Evolutionary conservation across 2,113 vertebrate genomes (phyloP).

Genomic region (Scomber colias): DNA sequence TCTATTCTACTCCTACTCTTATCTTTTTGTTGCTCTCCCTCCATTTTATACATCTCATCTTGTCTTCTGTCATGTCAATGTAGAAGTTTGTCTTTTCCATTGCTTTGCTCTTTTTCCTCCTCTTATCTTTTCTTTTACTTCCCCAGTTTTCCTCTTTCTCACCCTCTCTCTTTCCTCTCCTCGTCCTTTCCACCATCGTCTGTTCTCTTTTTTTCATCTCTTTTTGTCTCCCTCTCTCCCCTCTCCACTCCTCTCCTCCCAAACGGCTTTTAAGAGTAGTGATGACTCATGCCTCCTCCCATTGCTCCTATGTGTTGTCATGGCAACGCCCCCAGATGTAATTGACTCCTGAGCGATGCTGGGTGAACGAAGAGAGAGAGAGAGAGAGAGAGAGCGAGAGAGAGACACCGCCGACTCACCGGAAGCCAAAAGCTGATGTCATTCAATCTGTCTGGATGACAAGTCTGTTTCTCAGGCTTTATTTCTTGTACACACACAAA

Average conservation of each 20-base stretch:
- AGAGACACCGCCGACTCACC: slow-evolving; percentile 52
- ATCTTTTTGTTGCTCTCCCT: neutral
- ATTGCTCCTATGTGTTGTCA: slow-evolving; percentile 75
- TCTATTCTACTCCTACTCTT: neutral
- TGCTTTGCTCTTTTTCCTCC: too few relatives aligned
- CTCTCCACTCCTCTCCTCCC: neutral
- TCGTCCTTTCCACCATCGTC: neutral
- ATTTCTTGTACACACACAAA: slow-evolving; percentile 19
- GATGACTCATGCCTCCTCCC: slow-evolving; percentile 80
- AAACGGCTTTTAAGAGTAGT: slow-evolving; percentile 62
- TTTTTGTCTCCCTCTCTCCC: neutral
- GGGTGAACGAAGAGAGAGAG: slow-evolving; percentile 27
- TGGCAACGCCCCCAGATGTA: slow-evolving; percentile 75
- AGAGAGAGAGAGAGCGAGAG: neutral
- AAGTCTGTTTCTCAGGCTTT: slow-evolving; percentile 35
- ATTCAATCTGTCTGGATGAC: slow-evolving; percentile 53
- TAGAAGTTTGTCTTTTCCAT: too few relatives aligned
- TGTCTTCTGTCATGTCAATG: neutral
- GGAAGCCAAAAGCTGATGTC: slow-evolving; percentile 76
- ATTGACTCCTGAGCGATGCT: slow-evolving; percentile 64
- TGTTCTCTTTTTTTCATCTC: neutral
- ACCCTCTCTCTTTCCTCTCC: neutral
- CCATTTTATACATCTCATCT: neutral
- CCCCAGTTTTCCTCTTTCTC: neutral
- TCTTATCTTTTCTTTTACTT: neutral